Evolutionary conservation across 1,140 invertebrate genomes (phyloP).

Genomic region (Pentalonia nigronervosa): DNA sequence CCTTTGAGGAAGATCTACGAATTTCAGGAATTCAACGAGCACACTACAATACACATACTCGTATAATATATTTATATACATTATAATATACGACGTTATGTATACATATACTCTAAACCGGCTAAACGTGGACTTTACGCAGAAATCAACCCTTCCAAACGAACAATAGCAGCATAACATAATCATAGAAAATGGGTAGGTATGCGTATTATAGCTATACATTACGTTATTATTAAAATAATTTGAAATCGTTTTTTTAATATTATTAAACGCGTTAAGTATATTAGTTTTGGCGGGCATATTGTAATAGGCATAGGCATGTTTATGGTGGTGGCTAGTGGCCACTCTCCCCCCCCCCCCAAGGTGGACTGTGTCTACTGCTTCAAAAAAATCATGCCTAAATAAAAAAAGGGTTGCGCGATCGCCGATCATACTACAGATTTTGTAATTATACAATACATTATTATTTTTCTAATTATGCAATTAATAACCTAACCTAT

Average conservation of each 20-base stretch:
- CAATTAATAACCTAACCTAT: too few species aligned
- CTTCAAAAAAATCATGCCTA: too few species aligned
- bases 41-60: not conserved
- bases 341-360: too few species aligned
- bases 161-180: not conserved
- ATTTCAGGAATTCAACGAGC: not conserved
- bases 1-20: not conserved
- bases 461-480: too few species aligned
- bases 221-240: not conserved
- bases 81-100: not conserved
- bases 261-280: too few species aligned
- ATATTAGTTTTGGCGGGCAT: too few species aligned
- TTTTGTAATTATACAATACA: too few species aligned
- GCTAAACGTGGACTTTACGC: not conserved
- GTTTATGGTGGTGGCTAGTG: too few species aligned
- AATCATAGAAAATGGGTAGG: not conserved
- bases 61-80: not conserved
- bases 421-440: too few species aligned
- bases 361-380: too few species aligned
- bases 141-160: constrained; percentile 5
- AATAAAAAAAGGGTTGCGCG: too few species aligned
- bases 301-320: too few species aligned
- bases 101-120: not conserved
- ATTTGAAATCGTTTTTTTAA: not conserved
- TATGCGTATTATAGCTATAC: not conserved